Base-by-base conservation (phyloP, 2,797 vertebrate genomes). In the Pelobates cultripes region DNA sequence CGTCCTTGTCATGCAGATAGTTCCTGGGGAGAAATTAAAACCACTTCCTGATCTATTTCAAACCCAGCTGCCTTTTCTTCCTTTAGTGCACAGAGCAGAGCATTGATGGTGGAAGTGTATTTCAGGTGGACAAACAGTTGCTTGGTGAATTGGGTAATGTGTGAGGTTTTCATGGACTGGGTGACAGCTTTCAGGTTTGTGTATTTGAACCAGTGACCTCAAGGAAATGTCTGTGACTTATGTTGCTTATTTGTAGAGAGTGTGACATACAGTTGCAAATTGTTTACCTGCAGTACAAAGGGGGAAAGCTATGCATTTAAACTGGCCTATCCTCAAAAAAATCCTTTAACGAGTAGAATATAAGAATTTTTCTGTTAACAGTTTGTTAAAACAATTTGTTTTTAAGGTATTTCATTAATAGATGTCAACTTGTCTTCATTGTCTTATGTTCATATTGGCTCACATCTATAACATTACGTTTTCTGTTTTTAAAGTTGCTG, bases 81-180 rank as follows among this genome's bases (percentile, higher is more conserved):
- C 88, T 90, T 86, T 53, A 67, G 89, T 84, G 69, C 78, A 81
- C 76, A 81, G 70, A 67, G 73, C 47, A 76, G 60, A 89, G 87
- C 90, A 91, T 89, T 88, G 87, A 89, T 85, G 88, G 92, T 90
- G 91, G 90, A 87, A 87, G 92, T 90, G 92, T 92, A 87, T 93
- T 93, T 95, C 94, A 96, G 96, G 96, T 96, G 96, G 96, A 94
- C 96, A 98, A 97, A 98, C 95, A 98, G 94, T 94, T 91, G 61
- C 90, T 92, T 94, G 90, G 92, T 91, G 95, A 17, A 47, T 7
- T 42, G 60, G 67, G 68, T 28, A 42, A 61, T 57, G 67, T 71
- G 73, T 57, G 70, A 69, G 68, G 7, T 57, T 63, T 45, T 57
- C 3, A 43, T 45, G 93, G 93, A 90, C 91, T 94, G 92, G 93